Conservation (phyloP, 1,140 invertebrate genomes). For the Drosophila tristis region DNA sequence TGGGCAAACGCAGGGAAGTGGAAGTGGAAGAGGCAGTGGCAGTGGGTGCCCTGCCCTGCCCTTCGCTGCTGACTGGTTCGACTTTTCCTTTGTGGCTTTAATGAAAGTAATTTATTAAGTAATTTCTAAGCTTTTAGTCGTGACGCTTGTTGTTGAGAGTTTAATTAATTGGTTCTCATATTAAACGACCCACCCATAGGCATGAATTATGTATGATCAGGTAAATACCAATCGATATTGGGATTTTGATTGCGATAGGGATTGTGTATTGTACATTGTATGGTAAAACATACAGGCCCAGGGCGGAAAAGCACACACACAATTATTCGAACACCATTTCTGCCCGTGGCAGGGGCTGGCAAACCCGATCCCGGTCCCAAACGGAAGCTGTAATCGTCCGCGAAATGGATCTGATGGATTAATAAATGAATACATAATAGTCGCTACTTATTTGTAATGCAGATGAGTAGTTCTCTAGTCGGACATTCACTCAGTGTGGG, state of each 20-base stretch:
- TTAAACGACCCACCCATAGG: constrained; percentile 60
- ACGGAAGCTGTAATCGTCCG: constrained; percentile 38
- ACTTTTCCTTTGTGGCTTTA: constrained; percentile 77
- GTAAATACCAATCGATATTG: constrained; percentile 56
- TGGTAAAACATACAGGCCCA: constrained; percentile 19
- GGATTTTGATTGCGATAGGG: constrained; percentile 24
- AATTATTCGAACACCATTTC: constrained; percentile 10
- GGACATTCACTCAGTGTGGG: background rate
- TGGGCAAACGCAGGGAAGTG: background rate
- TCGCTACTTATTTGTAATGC: constrained; percentile 34
- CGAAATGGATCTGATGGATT: constrained; percentile 50
- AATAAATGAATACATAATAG: constrained; percentile 17
- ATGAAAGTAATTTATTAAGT: constrained; percentile 82
- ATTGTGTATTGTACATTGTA: background rate
- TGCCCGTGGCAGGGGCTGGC: constrained; percentile 2
- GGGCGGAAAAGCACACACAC: constrained; percentile 8
- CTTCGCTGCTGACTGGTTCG: background rate
- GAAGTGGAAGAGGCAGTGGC: constrained; percentile 17
- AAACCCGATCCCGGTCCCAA: constrained; percentile 5
- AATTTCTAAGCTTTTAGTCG: constrained; percentile 81
- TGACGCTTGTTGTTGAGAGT: constrained; percentile 73
- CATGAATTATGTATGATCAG: constrained; percentile 70
- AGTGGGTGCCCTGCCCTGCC: constrained; percentile 13
- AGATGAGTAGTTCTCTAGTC: constrained; percentile 22
- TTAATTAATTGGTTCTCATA: constrained; percentile 81